Evolutionary conservation across 2,113 vertebrate genomes (phyloP).

Genomic region (Physeter macrocephalus): DNA sequence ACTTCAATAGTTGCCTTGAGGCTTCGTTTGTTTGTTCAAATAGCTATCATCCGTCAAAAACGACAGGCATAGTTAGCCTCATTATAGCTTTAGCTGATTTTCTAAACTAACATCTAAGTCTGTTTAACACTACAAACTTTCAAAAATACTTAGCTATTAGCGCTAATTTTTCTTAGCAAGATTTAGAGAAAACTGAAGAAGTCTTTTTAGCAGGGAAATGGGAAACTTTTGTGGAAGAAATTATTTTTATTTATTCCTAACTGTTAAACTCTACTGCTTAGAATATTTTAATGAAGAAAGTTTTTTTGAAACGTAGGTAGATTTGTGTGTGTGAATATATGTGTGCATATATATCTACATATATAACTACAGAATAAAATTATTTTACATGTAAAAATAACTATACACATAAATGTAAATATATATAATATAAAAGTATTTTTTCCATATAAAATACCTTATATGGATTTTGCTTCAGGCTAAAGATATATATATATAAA

Average conservation of each 20-base stretch:
- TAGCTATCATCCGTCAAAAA: background rate
- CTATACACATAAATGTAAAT: background rate
- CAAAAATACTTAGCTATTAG: constrained; percentile 18
- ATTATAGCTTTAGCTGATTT: background rate
- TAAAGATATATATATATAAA: background rate
- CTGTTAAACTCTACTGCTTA: background rate
- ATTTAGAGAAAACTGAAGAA: background rate
- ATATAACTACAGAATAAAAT: background rate
- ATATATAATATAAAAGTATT: background rate
- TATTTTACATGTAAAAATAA: background rate
- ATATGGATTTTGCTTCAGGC: background rate
- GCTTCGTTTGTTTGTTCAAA: constrained; percentile 25
- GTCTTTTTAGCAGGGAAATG: background rate
- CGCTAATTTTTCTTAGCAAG: background rate
- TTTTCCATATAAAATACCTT: background rate
- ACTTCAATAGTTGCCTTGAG: background rate
- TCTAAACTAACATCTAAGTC: constrained; percentile 29
- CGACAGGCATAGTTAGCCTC: background rate
- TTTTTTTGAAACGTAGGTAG: background rate
- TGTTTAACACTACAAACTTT: background rate
- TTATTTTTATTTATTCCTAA: background rate
- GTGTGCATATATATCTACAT: background rate
- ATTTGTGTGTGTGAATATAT: background rate
- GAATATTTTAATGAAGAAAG: background rate
- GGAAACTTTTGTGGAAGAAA: background rate